phyloP scores from a whole-genome alignment of 2,797 vertebrate species.

The Chrysocyon brachyurus region DNA sequence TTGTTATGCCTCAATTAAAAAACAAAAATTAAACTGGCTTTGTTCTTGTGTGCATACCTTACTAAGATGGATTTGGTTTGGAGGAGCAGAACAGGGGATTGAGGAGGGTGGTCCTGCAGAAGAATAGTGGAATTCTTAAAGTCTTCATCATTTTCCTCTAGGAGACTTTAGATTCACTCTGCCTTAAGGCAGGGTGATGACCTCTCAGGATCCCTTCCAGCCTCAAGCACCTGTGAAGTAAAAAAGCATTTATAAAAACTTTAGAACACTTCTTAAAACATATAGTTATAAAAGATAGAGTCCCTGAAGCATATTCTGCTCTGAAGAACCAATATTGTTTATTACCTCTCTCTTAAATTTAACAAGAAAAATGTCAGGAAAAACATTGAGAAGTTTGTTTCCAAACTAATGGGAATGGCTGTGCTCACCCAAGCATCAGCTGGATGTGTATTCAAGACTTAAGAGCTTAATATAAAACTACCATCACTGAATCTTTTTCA shows the following conservation, averaged over 20 bases:
- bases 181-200: constrained; percentile 69
- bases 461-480: neutral
- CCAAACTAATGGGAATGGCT: neutral
- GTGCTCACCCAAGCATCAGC: neutral
- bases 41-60: neutral
- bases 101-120: neutral
- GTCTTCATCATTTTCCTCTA: neutral
- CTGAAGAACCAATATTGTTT: constrained; percentile 49
- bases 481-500: neutral
- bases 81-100: neutral
- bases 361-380: constrained; percentile 61
- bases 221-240: constrained; percentile 57
- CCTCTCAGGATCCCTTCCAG: constrained; percentile 41
- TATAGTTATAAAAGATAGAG: constrained; percentile 56
- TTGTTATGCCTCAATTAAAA: neutral
- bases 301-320: constrained; percentile 64
- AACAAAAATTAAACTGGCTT: neutral
- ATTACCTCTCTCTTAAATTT: constrained; percentile 55
- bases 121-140: neutral
- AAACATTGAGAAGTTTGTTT: constrained; percentile 48
- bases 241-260: constrained; percentile 59
- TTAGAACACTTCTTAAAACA: constrained; percentile 64
- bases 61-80: neutral
- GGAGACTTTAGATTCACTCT: constrained; percentile 28
- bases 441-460: neutral